These are phyloP conservation scores for Cuniculus paca DNA, from an alignment of 2,797 vertebrate species.

Conservation along the genomic window DNA sequence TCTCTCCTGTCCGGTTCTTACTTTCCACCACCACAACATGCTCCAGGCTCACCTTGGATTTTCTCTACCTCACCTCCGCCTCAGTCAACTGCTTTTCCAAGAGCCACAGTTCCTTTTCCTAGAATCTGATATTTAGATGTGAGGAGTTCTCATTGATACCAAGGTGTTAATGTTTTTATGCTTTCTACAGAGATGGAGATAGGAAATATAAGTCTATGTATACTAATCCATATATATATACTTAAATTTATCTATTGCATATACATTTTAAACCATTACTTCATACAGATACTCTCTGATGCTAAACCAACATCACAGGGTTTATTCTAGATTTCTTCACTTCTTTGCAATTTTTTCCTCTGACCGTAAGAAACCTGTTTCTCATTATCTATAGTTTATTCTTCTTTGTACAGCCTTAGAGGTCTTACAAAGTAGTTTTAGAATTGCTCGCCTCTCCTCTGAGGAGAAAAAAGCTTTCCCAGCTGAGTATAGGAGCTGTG, in stretches of 20 bases:
- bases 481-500: background rate
- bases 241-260: background rate
- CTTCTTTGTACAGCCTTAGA: background rate
- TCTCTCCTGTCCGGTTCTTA: background rate
- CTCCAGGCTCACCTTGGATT: background rate
- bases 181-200: background rate
- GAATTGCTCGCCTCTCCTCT: background rate
- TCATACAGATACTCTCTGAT: background rate
- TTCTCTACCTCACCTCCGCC: too few species aligned
- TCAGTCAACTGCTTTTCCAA: background rate
- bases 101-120: background rate
- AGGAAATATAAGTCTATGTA: background rate
- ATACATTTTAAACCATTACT: background rate
- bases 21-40: background rate
- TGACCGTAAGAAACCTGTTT: background rate
- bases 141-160: background rate
- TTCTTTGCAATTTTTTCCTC: slow-evolving; percentile 40
- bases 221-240: rapidly evolving
- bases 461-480: background rate
- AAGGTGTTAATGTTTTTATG: background rate
- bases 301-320: background rate
- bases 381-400: background rate
- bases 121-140: background rate
- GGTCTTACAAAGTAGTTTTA: background rate
- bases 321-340: background rate